Percentiles rank a stretch among this genome's conserved stretches.
Conservation (phyloP, 2,888 invertebrate species). For the Athripsodes cinereus region DNA sequence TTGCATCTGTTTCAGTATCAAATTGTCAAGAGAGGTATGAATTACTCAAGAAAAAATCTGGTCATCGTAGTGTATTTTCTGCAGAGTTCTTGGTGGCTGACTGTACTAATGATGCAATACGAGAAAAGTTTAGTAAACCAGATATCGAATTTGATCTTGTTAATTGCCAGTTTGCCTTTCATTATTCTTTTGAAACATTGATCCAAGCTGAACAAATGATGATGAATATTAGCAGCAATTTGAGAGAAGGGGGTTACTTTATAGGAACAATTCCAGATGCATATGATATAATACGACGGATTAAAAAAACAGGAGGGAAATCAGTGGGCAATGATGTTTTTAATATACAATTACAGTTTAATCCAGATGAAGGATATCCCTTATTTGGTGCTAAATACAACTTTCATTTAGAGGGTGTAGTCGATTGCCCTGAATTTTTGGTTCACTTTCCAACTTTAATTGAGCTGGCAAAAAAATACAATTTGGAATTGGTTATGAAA, state of each 20-base stretch:
- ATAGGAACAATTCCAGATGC: constrained; percentile 96
- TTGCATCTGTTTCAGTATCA: constrained; percentile 86
- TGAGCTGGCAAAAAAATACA: constrained; percentile 66
- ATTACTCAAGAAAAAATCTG: constrained; percentile 51
- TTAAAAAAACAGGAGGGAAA: constrained; percentile 50
- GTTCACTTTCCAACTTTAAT: constrained; percentile 85
- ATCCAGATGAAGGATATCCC: constrained; percentile 60
- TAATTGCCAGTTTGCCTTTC: constrained; percentile 97
- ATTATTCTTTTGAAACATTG: constrained; percentile 91
- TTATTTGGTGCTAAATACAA: constrained; percentile 95
- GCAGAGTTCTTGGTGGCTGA: constrained; percentile 92
- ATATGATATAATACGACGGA: constrained; percentile 77
- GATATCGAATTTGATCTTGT: constrained; percentile 79
- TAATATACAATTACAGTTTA: constrained; percentile 64
- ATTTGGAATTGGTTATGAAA: constrained; percentile 60
- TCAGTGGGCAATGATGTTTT: constrained; percentile 77
- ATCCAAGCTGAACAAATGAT: constrained; percentile 89
- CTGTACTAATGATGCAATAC: constrained; percentile 77
- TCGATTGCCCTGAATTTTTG: constrained; percentile 97
- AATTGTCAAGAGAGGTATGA: constrained; percentile 84
- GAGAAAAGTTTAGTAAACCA: constrained; percentile 71
- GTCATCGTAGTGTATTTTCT: constrained; percentile 13
- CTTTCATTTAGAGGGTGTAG: constrained; percentile 92
- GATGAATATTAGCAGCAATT: constrained; percentile 83
- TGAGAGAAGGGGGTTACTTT: constrained; percentile 88